These are phyloP conservation scores for Intellagama lesueurii DNA, from an alignment of 2,797 vertebrate species.

Conservation along the genomic window DNA sequence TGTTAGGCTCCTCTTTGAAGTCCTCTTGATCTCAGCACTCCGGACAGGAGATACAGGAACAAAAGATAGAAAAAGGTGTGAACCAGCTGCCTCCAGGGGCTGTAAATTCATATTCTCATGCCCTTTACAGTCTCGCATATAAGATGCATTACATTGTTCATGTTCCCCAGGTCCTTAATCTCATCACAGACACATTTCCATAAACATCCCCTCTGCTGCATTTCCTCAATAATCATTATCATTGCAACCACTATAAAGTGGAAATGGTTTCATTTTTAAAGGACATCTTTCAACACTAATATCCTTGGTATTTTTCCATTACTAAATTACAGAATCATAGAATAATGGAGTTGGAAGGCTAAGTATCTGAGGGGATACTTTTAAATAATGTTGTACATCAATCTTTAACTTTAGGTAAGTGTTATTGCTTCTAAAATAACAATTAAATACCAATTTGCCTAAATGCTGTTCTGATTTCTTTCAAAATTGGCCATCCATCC, in stretches of 20 bases:
- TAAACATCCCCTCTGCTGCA: neutral
- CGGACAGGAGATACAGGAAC: too few relatives aligned
- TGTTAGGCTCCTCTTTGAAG: too few relatives aligned
- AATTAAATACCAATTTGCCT: constrained; percentile 34
- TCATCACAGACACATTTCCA: neutral
- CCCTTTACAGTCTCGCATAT: too few relatives aligned
- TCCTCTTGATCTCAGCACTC: too few relatives aligned
- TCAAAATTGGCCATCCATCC: neutral
- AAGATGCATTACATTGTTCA: too few relatives aligned
- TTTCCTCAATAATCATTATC: neutral
- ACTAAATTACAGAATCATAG: neutral
- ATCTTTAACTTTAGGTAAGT: neutral
- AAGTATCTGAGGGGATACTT: neutral
- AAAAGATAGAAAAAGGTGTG: too few relatives aligned
- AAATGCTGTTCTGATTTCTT: constrained; percentile 10
- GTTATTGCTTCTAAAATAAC: constrained; percentile 30
- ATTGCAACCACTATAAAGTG: neutral
- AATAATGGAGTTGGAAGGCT: too few relatives aligned
- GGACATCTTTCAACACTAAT: neutral
- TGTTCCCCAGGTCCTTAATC: too few relatives aligned
- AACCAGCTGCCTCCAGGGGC: too few relatives aligned
- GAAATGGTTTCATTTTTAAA: neutral
- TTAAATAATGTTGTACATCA: constrained; percentile 4
- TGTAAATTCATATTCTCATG: too few relatives aligned
- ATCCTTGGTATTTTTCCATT: neutral